phyloP scores from a whole-genome alignment of 2,797 vertebrate genomes.

The Cuniculus paca region DNA sequence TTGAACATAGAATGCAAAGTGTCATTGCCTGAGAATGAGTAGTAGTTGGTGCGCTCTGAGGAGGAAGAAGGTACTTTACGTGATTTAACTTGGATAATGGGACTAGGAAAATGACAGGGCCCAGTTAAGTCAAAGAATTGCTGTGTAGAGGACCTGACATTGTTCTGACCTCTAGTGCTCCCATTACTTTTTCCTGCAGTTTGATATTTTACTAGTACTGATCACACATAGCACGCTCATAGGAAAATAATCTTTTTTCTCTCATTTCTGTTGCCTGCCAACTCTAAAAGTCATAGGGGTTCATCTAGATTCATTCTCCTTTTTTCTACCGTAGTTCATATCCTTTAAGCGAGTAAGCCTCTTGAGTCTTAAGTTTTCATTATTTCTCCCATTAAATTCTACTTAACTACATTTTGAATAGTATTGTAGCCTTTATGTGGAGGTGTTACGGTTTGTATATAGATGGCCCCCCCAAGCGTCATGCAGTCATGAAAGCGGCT shows the following conservation, averaged over 20 bases:
- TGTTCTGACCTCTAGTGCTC: not conserved
- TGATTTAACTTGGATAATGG: not conserved
- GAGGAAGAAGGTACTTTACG: slow-evolving; percentile 9
- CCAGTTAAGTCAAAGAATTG: slow-evolving; percentile 2
- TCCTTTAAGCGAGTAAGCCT: not conserved
- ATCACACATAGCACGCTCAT: not conserved
- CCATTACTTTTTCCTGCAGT: not conserved
- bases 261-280: not conserved
- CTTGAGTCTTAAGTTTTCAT: not conserved
- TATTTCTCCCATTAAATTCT: slow-evolving; percentile 42
- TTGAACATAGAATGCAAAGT: not conserved
- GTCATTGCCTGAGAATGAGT: not conserved
- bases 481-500: too few species aligned
- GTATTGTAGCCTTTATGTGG: not conserved
- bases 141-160: not conserved
- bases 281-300: slow-evolving; percentile 27
- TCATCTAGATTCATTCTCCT: not conserved
- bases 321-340: not conserved
- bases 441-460: too few species aligned
- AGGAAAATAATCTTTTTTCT: not conserved
- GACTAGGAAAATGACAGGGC: not conserved
- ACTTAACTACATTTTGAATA: slow-evolving; percentile 8
- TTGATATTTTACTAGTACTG: not conserved
- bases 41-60: not conserved
- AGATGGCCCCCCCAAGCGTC: too few species aligned